Percentiles rank a stretch among this genome's conserved stretches.
These are phyloP conservation scores for Jordanella pulchra DNA, from an alignment of 2,797 vertebrate species.

Conservation along the genomic window DNA sequence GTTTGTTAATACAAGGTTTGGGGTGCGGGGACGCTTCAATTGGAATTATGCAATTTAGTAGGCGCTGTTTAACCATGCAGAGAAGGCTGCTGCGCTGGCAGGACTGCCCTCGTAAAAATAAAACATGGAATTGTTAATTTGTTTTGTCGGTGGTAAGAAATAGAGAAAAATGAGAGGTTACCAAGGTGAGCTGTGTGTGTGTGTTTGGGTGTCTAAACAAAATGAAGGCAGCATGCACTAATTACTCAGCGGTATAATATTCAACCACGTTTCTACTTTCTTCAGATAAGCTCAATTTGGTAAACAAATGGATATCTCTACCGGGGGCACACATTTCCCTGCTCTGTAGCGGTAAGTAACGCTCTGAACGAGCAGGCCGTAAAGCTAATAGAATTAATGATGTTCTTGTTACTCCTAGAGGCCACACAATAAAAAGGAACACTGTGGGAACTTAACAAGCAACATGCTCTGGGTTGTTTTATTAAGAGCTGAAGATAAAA, in stretches of 20 bases:
- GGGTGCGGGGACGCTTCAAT: slow-evolving; percentile 44
- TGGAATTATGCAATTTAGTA: slow-evolving; percentile 62
- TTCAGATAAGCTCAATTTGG: slow-evolving; percentile 52
- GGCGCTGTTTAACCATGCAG: slow-evolving; percentile 67
- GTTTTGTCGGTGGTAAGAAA: slow-evolving; percentile 47
- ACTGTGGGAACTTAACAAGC: slow-evolving; percentile 51
- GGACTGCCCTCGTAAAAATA: slow-evolving; percentile 42
- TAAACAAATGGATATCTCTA: slow-evolving; percentile 65
- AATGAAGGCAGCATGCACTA: slow-evolving; percentile 39
- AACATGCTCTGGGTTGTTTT: slow-evolving; percentile 28
- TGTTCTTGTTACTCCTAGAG: slow-evolving; percentile 59
- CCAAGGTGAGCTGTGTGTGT: slow-evolving; percentile 15
- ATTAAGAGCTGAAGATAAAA: slow-evolving; percentile 40
- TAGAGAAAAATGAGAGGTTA: slow-evolving; percentile 48
- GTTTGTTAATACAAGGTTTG: slow-evolving; percentile 39
- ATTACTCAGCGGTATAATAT: slow-evolving; percentile 57
- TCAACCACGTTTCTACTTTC: slow-evolving; percentile 48
- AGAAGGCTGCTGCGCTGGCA: slow-evolving; percentile 53
- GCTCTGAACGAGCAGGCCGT: slow-evolving; percentile 56
- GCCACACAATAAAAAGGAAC: slow-evolving; percentile 44
- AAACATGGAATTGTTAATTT: slow-evolving; percentile 47
- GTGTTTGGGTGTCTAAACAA: slow-evolving; percentile 37
- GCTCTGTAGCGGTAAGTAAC: slow-evolving; percentile 51
- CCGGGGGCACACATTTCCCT: slow-evolving; percentile 45
- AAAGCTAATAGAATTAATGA: slow-evolving; percentile 69